phyloP scores from a whole-genome alignment of 2,888 invertebrate genomes.

The Onchidella celtica region DNA sequence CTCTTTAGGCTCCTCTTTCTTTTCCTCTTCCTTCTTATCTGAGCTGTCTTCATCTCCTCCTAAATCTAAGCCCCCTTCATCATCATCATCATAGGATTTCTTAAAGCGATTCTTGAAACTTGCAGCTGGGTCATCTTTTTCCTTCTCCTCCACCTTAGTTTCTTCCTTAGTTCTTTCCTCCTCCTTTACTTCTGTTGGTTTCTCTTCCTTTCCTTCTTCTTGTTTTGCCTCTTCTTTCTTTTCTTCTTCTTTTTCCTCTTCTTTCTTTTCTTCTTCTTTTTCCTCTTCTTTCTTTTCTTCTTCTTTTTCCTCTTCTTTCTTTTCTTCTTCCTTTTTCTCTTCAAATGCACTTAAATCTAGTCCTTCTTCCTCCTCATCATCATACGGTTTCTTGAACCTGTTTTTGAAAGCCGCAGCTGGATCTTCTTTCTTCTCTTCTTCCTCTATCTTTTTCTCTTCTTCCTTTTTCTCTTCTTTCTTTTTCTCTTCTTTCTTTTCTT shows the following conservation, averaged over 20 bases:
- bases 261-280: constrained; percentile 7
- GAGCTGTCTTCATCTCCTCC: constrained; percentile 48
- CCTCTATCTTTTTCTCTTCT: neutral
- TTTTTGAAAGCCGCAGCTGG: constrained; percentile 31
- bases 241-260: constrained; percentile 20
- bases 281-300: constrained; percentile 8
- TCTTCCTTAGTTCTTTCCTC: constrained; percentile 15
- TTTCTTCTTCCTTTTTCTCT: constrained; percentile 11
- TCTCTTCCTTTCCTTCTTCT: constrained; percentile 25
- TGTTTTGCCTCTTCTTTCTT: constrained; percentile 5
- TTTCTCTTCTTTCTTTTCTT: neutral
- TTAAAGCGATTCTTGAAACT: constrained; percentile 41
- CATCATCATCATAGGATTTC: constrained; percentile 34
- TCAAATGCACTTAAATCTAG: too few species aligned
- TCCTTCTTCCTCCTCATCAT: constrained; percentile 38
- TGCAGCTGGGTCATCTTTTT: constrained; percentile 49
- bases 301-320: constrained; percentile 31
- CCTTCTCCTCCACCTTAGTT: constrained; percentile 29
- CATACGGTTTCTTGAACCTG: constrained; percentile 41
- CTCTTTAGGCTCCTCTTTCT: constrained; percentile 27
- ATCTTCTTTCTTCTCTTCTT: constrained; percentile 41
- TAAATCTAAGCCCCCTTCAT: constrained; percentile 47
- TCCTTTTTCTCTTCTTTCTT: constrained; percentile 1
- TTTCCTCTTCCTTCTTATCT: constrained; percentile 38
- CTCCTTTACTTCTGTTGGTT: neutral